Evolutionary conservation across 2,113 vertebrate species (phyloP).

Genomic region (Solea solea): DNA sequence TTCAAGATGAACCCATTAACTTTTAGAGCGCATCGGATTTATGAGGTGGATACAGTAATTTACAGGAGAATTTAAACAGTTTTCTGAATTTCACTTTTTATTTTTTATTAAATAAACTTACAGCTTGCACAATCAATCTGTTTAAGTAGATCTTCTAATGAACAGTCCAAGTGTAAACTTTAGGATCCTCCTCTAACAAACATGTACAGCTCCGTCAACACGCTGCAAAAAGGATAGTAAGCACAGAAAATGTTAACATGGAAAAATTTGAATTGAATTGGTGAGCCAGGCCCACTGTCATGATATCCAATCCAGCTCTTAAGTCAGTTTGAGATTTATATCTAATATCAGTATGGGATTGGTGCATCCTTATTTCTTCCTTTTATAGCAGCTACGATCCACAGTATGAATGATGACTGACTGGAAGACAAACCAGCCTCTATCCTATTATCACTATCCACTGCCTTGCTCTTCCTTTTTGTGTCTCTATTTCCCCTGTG

Average conservation of each 20-base stretch:
- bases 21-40: too few species aligned
- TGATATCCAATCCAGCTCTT: not conserved
- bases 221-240: not conserved
- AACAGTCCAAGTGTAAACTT: too few species aligned
- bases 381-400: not conserved
- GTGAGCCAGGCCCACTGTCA: not conserved
- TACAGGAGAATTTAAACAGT: too few species aligned
- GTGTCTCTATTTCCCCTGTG: not conserved
- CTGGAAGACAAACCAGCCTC: not conserved
- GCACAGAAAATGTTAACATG: not conserved
- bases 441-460: not conserved
- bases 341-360: not conserved
- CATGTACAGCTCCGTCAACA: not conserved
- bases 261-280: not conserved
- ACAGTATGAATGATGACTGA: not conserved
- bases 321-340: too few species aligned
- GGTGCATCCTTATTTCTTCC: not conserved
- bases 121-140: too few species aligned
- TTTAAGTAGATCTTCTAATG: too few species aligned
- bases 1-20: too few species aligned
- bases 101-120: too few species aligned
- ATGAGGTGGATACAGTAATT: too few species aligned
- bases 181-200: too few species aligned
- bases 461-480: not conserved
- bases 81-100: too few species aligned